Conservation (phyloP, 1,140 invertebrate genomes). For the Harlomillsia oculata region DNA sequence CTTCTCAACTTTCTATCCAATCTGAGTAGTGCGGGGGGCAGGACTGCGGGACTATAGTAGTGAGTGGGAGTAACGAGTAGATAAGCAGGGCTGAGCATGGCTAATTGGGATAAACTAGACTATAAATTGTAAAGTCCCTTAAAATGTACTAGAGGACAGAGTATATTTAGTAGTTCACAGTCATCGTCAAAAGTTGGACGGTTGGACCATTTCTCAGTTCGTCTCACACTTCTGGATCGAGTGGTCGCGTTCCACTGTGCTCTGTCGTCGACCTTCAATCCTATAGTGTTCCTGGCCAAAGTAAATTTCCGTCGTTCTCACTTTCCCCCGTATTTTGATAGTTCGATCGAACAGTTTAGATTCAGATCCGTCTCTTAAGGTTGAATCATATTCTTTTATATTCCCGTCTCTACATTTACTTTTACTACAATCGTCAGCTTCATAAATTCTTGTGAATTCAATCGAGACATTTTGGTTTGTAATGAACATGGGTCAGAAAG, state of each 20-base stretch:
- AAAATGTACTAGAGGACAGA: too few relatives aligned
- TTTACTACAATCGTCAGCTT: conserved; percentile 29
- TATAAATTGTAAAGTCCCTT: too few relatives aligned
- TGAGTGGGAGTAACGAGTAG: too few relatives aligned
- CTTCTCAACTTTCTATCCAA: too few relatives aligned
- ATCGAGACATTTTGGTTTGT: conserved; percentile 61
- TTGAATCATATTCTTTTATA: conserved; percentile 10
- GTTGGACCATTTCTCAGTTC: conserved; percentile 24
- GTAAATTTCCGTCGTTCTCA: background rate
- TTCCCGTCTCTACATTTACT: conserved; percentile 22
- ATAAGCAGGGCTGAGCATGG: too few relatives aligned
- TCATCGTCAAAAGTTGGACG: too few relatives aligned
- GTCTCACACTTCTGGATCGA: conserved; percentile 14
- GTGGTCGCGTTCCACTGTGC: conserved; percentile 5
- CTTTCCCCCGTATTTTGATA: conserved; percentile 7
- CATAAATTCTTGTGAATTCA: conserved; percentile 31
- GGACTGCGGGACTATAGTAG: too few relatives aligned
- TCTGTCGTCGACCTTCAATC: conserved; percentile 12
- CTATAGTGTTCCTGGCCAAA: too few relatives aligned
- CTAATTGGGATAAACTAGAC: too few relatives aligned
- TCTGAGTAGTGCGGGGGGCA: too few relatives aligned
- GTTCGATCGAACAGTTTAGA: conserved; percentile 18
- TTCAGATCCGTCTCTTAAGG: conserved; percentile 6
- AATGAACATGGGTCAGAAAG: conserved; percentile 91
- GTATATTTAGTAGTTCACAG: too few relatives aligned